Percentiles rank a stretch among this genome's conserved stretches.
Conservation (phyloP, 2,113 vertebrate species). For the Alethe castanea region DNA sequence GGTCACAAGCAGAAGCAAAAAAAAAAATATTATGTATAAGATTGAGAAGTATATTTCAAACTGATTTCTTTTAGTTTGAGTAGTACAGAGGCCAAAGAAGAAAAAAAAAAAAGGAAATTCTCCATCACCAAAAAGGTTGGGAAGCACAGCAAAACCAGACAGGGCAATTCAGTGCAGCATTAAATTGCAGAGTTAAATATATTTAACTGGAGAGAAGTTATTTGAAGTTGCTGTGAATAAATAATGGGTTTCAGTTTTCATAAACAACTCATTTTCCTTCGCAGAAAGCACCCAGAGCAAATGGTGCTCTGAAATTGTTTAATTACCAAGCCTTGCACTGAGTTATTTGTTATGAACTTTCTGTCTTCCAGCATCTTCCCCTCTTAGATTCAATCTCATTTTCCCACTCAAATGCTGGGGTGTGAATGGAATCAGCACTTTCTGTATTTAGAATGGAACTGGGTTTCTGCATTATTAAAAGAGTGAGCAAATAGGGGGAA, state of each 20-base stretch:
- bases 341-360: constrained; percentile 2
- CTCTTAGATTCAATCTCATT: not conserved
- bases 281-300: not conserved
- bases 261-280: not conserved
- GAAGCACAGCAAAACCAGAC: not conserved
- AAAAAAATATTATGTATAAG: not conserved
- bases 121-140: not conserved
- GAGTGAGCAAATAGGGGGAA: not conserved
- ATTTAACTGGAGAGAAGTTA: not conserved
- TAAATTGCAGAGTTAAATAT: not conserved
- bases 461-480: not conserved
- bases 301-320: not conserved
- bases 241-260: not conserved
- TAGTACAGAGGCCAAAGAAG: not conserved
- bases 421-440: not conserved
- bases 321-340: not conserved
- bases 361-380: not conserved
- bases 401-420: not conserved
- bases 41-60: not conserved
- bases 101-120: not conserved
- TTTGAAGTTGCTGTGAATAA: not conserved
- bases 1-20: not conserved
- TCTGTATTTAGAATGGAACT: not conserved
- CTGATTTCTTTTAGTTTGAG: not conserved
- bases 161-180: not conserved